phyloP scores from a whole-genome alignment of 2,888 invertebrate species.

The Uloborus plumipes region DNA sequence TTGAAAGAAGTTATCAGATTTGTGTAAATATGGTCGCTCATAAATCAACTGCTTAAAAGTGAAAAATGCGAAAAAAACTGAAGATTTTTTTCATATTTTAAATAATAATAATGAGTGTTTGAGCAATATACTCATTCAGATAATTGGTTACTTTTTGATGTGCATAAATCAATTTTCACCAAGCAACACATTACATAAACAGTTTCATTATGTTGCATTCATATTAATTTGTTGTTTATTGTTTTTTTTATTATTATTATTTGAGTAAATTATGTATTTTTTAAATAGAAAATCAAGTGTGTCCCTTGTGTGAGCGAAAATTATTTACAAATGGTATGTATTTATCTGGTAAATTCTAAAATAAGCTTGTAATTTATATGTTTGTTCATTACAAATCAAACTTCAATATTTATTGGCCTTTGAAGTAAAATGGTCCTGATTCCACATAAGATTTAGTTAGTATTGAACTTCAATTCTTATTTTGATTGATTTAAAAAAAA shows the following conservation, averaged over 20 bases:
- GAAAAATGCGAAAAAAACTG: too few species aligned
- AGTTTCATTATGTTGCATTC: too few species aligned
- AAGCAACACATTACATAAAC: too few species aligned
- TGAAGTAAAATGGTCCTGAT: background rate
- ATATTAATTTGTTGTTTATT: too few species aligned
- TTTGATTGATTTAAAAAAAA: background rate
- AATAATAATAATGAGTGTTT: too few species aligned
- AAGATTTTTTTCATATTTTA: too few species aligned
- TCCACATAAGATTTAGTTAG: background rate
- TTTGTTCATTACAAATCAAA: background rate
- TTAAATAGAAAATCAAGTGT: constrained; percentile 79
- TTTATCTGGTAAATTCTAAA: background rate
- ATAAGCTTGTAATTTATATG: background rate
- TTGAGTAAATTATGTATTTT: constrained; percentile 40
- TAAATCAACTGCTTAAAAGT: too few species aligned
- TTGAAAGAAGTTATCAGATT: too few species aligned
- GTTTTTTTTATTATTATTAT: background rate
- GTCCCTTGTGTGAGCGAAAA: constrained; percentile 83
- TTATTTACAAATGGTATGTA: constrained; percentile 79
- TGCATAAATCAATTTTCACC: too few species aligned
- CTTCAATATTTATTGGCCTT: background rate
- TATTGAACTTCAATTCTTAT: background rate
- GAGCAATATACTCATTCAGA: too few species aligned
- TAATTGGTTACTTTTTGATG: too few species aligned
- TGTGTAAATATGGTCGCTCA: too few species aligned